Evolutionary conservation across 2,888 invertebrate species (phyloP).

Genomic region (Lasioglossum malachurum): DNA sequence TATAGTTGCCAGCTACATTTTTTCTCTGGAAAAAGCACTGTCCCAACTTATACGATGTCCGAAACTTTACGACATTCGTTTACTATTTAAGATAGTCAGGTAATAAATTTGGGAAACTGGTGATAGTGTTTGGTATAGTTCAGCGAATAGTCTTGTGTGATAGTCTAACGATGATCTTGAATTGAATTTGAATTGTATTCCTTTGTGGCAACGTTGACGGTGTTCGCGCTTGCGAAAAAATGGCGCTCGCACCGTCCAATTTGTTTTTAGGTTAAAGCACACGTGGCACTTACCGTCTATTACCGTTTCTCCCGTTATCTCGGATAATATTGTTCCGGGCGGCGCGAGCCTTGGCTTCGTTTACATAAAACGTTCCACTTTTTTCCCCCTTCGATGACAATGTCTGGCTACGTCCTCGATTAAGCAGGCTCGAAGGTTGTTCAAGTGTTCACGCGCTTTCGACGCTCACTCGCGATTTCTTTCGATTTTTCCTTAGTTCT

Average conservation of each 20-base stretch:
- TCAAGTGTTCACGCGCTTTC: background rate
- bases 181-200: too few relatives aligned
- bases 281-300: slow-evolving; percentile 10
- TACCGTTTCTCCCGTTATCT: slow-evolving; percentile 43
- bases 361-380: slow-evolving; percentile 57
- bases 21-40: too few relatives aligned
- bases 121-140: background rate
- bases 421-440: slow-evolving; percentile 33
- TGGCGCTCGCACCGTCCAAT: background rate
- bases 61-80: too few relatives aligned
- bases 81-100: background rate
- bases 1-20: too few relatives aligned
- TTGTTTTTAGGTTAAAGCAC: slow-evolving; percentile 24
- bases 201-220: background rate
- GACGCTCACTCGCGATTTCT: slow-evolving; percentile 22
- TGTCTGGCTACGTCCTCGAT: slow-evolving; percentile 45
- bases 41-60: too few relatives aligned
- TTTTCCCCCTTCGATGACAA: slow-evolving; percentile 35
- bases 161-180: background rate
- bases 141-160: too few relatives aligned
- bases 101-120: background rate
- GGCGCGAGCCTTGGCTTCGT: slow-evolving; percentile 56
- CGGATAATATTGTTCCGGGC: slow-evolving; percentile 7
- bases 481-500: background rate
- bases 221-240: slow-evolving; percentile 2